Conservation (phyloP, 1,140 invertebrate species). For the Drosophila saltans region DNA sequence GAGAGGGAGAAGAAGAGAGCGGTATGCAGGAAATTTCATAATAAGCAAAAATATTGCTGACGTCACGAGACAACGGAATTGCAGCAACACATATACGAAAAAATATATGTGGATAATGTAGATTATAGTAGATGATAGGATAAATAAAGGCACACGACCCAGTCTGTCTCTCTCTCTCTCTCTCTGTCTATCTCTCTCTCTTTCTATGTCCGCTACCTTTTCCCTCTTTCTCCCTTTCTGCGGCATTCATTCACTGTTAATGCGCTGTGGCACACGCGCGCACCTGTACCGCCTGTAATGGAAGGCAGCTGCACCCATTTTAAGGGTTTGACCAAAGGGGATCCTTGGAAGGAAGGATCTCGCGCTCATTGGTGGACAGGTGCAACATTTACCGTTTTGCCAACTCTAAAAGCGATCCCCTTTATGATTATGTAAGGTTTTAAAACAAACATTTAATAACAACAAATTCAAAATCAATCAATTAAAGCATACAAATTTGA, state of each 20-base stretch:
- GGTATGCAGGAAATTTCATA: conserved; percentile 67
- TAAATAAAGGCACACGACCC: conserved; percentile 29
- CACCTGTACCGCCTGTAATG: conserved; percentile 52
- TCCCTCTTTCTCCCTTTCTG: neutral
- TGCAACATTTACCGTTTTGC: conserved; percentile 75
- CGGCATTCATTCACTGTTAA: neutral
- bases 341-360: conserved; percentile 17
- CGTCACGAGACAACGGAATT: conserved; percentile 33
- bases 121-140: conserved; percentile 1
- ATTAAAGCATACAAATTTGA: too few relatives aligned
- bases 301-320: conserved; percentile 48
- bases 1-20: too few relatives aligned
- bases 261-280: conserved; percentile 57
- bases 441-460: neutral
- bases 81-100: conserved; percentile 29
- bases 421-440: neutral
- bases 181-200: conserved; percentile 3
- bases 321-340: conserved; percentile 54
- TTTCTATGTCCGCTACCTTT: neutral
- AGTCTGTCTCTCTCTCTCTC: neutral
- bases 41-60: conserved; percentile 43
- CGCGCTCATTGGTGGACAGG: conserved; percentile 42
- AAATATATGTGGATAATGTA: neutral
- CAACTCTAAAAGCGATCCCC: conserved; percentile 5
- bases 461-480: neutral